These are phyloP conservation scores for Hemicordylus capensis DNA, from an alignment of 2,113 vertebrate genomes.

Conservation along the genomic window DNA sequence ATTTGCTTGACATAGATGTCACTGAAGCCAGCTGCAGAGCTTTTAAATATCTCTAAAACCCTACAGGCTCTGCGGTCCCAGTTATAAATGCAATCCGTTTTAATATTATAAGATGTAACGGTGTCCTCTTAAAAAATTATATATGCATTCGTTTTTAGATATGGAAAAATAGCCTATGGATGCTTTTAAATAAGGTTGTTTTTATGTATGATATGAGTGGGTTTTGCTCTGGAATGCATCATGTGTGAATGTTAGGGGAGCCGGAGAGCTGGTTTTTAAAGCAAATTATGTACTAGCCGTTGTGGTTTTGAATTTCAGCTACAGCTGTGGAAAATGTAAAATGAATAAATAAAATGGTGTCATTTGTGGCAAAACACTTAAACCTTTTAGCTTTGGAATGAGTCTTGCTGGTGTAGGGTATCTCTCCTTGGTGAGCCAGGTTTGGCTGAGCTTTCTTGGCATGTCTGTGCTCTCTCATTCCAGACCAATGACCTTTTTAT, in stretches of 20 bases:
- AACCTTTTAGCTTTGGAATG: not conserved
- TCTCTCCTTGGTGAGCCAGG: not conserved
- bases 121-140: too few relatives aligned
- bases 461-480: not conserved
- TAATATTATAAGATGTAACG: too few relatives aligned
- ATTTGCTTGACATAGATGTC: not conserved
- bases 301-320: conserved; percentile 8
- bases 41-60: too few relatives aligned
- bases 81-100: not conserved
- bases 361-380: not conserved
- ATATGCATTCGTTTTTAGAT: too few relatives aligned
- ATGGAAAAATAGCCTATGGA: not conserved
- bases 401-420: not conserved
- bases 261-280: not conserved
- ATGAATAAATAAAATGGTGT: not conserved
- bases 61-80: not conserved
- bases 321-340: not conserved
- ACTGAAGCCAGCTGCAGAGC: not conserved
- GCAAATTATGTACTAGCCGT: not conserved
- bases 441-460: not conserved
- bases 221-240: not conserved
- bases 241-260: not conserved
- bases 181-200: not conserved
- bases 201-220: not conserved
- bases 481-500: conserved; percentile 8